Conservation (phyloP, 1,140 invertebrate species). For the Drosophila ficusphila region DNA sequence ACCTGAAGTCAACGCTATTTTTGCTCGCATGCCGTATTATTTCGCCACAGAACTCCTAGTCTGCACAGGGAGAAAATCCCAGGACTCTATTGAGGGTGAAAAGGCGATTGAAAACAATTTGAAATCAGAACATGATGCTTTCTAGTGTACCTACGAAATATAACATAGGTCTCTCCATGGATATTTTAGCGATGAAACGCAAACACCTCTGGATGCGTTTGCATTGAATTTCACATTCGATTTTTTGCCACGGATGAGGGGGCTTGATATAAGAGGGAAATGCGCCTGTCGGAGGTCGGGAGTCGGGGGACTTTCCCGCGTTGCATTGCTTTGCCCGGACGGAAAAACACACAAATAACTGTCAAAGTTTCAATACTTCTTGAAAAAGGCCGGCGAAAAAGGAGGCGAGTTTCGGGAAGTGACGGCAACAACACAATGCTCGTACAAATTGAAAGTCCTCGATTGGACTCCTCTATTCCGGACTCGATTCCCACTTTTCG, state of each 20-base stretch:
- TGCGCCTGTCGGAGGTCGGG: background rate
- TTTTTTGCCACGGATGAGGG: slow-evolving; percentile 17
- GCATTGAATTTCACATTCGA: slow-evolving; percentile 42
- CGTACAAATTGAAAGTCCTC: slow-evolving; percentile 37
- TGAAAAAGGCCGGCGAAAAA: slow-evolving; percentile 22
- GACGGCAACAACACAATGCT: slow-evolving; percentile 27
- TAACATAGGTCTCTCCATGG: too few species aligned
- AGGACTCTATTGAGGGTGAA: too few species aligned
- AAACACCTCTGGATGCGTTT: slow-evolving; percentile 3
- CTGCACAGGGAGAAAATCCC: background rate
- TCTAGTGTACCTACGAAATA: too few species aligned
- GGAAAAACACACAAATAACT: slow-evolving; percentile 50
- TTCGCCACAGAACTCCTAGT: too few species aligned
- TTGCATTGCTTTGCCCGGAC: slow-evolving; percentile 25
- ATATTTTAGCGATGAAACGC: too few species aligned
- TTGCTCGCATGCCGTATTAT: slow-evolving; percentile 48
- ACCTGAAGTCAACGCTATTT: slow-evolving; percentile 44
- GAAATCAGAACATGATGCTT: too few species aligned
- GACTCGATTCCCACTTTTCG: slow-evolving; percentile 3
- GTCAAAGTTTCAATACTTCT: slow-evolving; percentile 41
- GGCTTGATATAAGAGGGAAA: background rate
- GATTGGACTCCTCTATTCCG: slow-evolving; percentile 6
- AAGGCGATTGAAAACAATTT: too few species aligned
- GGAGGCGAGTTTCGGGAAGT: too few species aligned
- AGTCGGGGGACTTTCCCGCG: background rate